Evolutionary conservation across 1,140 invertebrate species (phyloP), one percentile per base, ranked within the genome.

Genomic region (Eueides isabella): DNA sequence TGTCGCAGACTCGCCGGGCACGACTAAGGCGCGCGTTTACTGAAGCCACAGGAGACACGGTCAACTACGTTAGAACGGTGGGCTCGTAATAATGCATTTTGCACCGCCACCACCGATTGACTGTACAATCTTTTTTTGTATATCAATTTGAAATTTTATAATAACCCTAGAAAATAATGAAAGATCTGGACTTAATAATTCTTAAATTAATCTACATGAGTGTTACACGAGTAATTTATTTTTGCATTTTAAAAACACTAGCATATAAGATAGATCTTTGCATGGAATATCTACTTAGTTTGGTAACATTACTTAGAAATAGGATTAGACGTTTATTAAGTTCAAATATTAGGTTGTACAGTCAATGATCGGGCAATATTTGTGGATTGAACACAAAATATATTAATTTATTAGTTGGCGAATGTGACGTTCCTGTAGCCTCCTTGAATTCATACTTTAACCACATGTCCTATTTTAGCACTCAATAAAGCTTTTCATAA

Each of bases 61-160:
- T 97, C 93, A 96, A 95, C 95, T 96, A 97, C 95, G 96, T 96
- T 94, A 97, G 96, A 96, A 97, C 96, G 96, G 97, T 97, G 96
- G 95, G 91, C 84, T 84, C 82, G 80, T 80, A 81, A 79, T 76
- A 85, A 85, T 88, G 77, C 77, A 88, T 89, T 85, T 80, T 87
- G 88, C 88, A 92, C 87, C 80, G 84, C 81, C 81, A 83, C 66
- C 75, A 80, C 75, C 74, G 80, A 71, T 70, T 86, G 88, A 88
- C 86, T 93, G 89, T 90, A 92, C 90, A 93, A 91, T 85, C 80
- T 82, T 65, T 74, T 66, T 74, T 76, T 48, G n/a, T n/a, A 30
- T 66, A 44, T 31, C 19, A 61, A 26, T 62, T 38, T 26, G 26
- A 4, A 70, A 70, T 12, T 61, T 55, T 48, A 3, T 66, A 16